Percentiles rank a stretch among this genome's conserved stretches.
phyloP scores from a whole-genome alignment of 2,113 vertebrate species.

The Cacatua alba region DNA sequence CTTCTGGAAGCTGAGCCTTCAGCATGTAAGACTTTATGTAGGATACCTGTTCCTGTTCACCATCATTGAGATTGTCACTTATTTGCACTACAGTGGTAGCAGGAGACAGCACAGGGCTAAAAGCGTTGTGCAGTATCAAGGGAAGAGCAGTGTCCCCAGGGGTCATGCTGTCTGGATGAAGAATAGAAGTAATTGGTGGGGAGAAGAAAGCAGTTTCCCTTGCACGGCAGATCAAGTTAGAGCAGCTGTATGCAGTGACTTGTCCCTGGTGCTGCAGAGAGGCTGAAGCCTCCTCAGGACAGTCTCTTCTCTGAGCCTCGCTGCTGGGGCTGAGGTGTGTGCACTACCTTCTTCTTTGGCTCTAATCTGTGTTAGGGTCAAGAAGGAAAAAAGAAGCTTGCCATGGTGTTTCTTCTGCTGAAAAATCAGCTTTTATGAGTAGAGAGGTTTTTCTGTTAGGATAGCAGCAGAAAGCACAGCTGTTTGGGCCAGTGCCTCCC shows the following conservation, averaged over 20 bases:
- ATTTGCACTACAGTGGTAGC: fast-evolving
- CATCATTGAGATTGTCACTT: fast-evolving
- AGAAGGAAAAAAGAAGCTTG: neutral
- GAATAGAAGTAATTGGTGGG: neutral
- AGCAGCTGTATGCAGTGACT: neutral
- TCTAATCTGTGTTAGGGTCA: neutral
- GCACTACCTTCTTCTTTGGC: neutral
- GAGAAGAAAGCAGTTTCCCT: neutral
- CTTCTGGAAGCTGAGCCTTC: neutral
- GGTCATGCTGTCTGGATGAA: neutral
- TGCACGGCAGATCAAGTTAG: neutral
- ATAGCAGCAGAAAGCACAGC: neutral
- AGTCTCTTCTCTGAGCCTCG: neutral
- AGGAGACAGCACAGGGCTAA: neutral
- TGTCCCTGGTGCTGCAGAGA: neutral
- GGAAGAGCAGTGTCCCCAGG: neutral
- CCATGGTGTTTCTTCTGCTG: neutral
- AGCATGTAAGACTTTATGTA: fast-evolving
- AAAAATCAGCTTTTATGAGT: neutral
- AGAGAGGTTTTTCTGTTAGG: neutral
- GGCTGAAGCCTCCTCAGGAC: neutral
- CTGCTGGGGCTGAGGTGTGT: no score
- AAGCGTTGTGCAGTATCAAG: neutral
- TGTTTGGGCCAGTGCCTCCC: neutral
- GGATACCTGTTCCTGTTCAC: neutral